A percentile compares a stretch with the other conserved stretches of the same genome.
Evolutionary conservation across 2,113 vertebrate genomes (phyloP).

Genomic region (Dermatemys mawii): DNA sequence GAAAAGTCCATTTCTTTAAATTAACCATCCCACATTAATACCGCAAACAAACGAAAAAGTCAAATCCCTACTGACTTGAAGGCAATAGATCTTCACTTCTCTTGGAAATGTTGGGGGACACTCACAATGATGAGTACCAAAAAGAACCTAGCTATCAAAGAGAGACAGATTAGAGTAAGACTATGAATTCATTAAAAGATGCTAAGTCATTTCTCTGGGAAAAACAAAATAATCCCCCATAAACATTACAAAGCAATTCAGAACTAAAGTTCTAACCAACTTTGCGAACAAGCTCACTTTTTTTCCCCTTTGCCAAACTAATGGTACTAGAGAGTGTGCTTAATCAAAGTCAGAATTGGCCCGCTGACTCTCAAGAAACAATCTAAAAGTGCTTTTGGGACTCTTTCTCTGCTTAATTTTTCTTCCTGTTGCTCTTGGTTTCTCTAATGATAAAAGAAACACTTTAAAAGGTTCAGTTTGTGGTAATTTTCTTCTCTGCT

Average conservation of each 20-base stretch:
- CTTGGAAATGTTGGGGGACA: neutral
- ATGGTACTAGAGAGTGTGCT: slow-evolving; percentile 66
- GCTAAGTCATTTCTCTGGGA: slow-evolving; percentile 39
- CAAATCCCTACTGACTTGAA: neutral
- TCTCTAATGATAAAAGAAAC: slow-evolving; percentile 72
- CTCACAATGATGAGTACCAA: neutral
- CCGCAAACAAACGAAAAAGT: neutral
- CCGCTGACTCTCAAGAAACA: slow-evolving; percentile 82
- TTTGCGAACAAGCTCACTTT: slow-evolving; percentile 66
- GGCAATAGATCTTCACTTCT: accelerated
- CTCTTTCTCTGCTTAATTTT: slow-evolving; percentile 67
- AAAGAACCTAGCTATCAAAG: neutral
- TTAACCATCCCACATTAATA: neutral
- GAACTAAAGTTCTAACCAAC: slow-evolving; percentile 65
- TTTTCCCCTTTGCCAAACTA: slow-evolving; percentile 78
- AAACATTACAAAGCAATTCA: slow-evolving; percentile 67
- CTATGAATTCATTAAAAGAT: slow-evolving; percentile 31
- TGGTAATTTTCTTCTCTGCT: slow-evolving; percentile 63
- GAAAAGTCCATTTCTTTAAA: neutral
- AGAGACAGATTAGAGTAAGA: neutral
- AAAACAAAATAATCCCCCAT: neutral
- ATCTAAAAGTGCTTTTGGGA: slow-evolving; percentile 78
- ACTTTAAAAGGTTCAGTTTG: slow-evolving; percentile 72
- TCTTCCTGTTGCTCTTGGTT: slow-evolving; percentile 70
- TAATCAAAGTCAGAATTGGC: slow-evolving; percentile 81